Evolutionary conservation across 2,888 invertebrate genomes (phyloP), one percentile per base, ranked within the genome.

Genomic region (Neoscelio sp.): DNA sequence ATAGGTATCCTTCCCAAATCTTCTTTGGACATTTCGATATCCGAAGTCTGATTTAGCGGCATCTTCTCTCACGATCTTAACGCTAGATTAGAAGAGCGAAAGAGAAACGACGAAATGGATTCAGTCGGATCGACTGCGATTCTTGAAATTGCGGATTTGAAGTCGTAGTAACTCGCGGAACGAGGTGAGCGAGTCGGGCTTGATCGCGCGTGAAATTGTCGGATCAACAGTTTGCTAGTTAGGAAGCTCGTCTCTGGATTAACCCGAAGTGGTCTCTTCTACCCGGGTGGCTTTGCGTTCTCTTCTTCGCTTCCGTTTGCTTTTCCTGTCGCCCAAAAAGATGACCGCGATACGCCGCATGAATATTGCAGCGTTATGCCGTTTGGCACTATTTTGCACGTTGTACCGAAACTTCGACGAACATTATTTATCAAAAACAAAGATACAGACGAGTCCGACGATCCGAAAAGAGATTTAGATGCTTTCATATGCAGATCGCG

Each of bases 201-300:
- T 81, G 82, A 84, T 84, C 82, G 82, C 64, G 82, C 82, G 78
- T 81, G 79, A 84, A 82, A 83, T 84, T 80, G 79, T 73, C 78
- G 81, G 80, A 85, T 85, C 84, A 84, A 86, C 82, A 83, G 82
- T 84, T 84, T 81, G 82, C 82, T 65, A 80, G 82, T 79, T 82
- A 80, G 81, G 54, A 80, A 42, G 74, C 78, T 80, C 81, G 74
- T 78, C 78, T 46, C 35, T 58, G 70, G 78, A 73, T 80, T 74
- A 74, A 64, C 48, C 52, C 54, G 38, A 60, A 74, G 71, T 67
- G 60, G 68, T 71, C 71, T 60, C 35, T 40, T 40, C 42, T 52
- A 50, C 65, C 50, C 23, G 17, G 44, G 38, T 8, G 33, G 30
- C 56, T 48, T 48, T 44, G 13, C 38, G 8, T 68, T 40, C 46